Percentiles rank a stretch among this genome's conserved stretches.
Conservation (phyloP, 2,888 invertebrate species). For the Torymus aiolomorphi region DNA sequence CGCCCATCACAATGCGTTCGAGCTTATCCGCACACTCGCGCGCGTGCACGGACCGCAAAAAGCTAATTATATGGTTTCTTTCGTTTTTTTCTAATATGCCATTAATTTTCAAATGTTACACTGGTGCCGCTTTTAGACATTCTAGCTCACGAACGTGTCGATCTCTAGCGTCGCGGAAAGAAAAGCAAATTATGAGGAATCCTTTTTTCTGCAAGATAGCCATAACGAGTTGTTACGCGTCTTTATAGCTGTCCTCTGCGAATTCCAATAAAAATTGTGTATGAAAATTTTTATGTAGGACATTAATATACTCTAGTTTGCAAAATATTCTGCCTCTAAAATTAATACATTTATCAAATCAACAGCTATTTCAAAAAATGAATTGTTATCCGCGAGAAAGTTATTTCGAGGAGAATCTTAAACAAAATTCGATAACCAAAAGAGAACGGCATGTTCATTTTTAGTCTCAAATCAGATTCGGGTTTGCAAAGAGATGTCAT, state of each 20-base stretch:
- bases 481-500: too few relatives aligned
- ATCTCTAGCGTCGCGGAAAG: neutral
- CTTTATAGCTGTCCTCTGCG: neutral
- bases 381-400: too few relatives aligned
- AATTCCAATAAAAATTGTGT: constrained; percentile 17
- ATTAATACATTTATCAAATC: too few relatives aligned
- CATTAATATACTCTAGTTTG: too few relatives aligned
- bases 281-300: neutral
- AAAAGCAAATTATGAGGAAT: constrained; percentile 34
- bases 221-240: constrained; percentile 3
- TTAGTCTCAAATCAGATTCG: too few relatives aligned
- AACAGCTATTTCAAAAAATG: too few relatives aligned
- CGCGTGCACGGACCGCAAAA: constrained; percentile 23
- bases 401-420: too few relatives aligned
- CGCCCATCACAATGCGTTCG: constrained; percentile 7
- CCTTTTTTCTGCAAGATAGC: constrained; percentile 4
- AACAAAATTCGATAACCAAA: too few relatives aligned
- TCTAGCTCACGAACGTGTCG: constrained; percentile 33
- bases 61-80: constrained; percentile 48
- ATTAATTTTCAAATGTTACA: constrained; percentile 31
- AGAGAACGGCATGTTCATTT: too few relatives aligned
- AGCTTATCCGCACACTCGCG: constrained; percentile 27
- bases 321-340: too few relatives aligned
- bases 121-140: constrained; percentile 40
- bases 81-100: constrained; percentile 32